Evolutionary conservation across 2,113 vertebrate species (phyloP), one percentile per base, ranked within the genome.

Genomic region (Hystrix cristata): DNA sequence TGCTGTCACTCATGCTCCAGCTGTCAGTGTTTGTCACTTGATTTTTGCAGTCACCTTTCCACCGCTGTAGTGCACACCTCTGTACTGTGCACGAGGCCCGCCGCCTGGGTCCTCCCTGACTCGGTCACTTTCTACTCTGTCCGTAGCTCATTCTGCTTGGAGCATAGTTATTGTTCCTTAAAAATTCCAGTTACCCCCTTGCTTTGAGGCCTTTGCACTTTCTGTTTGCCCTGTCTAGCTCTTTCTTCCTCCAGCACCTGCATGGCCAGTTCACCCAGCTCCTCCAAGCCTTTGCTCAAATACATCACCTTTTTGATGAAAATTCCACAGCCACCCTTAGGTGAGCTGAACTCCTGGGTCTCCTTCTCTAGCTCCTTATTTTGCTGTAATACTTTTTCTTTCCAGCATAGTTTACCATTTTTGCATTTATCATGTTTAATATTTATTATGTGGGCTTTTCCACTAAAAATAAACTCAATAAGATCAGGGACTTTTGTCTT

Each of bases 401-500:
- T 94, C 23, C 64, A 84, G 25, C 9, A 25, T 34, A 57, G 64
- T 90, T 97, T 79, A 69, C 80, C 12, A 72, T 67, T 81, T 74
- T 55, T 43, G 81, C 90, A 55, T 90, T 82, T 55, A 74, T 78
- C 31, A n/a, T 78, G 19, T 79, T 87, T 46, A 16, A 64, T 74
- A 16, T 48, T 90, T 78, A 62, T 84, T 69, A 34, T 57, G 57
- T 72, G 78, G 34, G 79, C 6, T 38, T 92, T 78, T 48, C 43
- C 15, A 21, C 23, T 87, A 74, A 91, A 92, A 71, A 62, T 31
- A 43, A 88, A 38, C n/a, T 82, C 48, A 1, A n/a, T 7, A 57
- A 62, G 5, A 2, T 95, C 10, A 43, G 10, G 31, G 53, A 34
- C 67, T 74, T 90, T 87, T 29, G 53, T 90, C 23, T 69, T 71